Evolutionary conservation across 2,888 invertebrate species (phyloP), one percentile per base, ranked within the genome.

Genomic region (Drosophila subquinaria): DNA sequence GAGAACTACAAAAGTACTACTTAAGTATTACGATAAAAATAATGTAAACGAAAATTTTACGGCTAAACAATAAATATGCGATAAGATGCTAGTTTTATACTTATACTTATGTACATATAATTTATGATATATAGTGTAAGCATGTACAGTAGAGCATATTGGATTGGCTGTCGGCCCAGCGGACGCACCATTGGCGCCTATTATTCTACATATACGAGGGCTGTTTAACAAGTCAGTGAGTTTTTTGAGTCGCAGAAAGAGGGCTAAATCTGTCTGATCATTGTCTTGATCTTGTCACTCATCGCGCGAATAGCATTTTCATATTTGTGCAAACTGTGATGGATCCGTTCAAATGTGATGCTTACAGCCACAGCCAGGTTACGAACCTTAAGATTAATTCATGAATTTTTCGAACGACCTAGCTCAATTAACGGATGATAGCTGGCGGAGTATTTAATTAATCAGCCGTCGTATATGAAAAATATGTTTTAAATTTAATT

Each of bases 1-100:
- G 43, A 43, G 20, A 57, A 51, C 67, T 71, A 76, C 47, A 67
- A 35, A 53, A 36, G 4, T 23, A 33, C 20, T 61, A 75, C 48
- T 57, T 45, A 75, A 62, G 9, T 27, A 11, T 33, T 50, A 40
- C 33, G 35, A 60, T 52, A 51, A 17, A 33, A 53, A 40, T 17
- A 66, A 56, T 45, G 52, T 65, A 40, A 61, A 51, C 17, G 9
- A 43, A 30, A 36, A 62, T 53, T 62, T 3, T 20, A 43, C 13
- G 15, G n/a, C 17, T 47, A 47, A 38, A 40, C 48, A 10, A 75
- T 33, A 67, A 53, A 60, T 55, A 47, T 63, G 61, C 55, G 55
- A 33, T 60, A 69, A 52, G 57, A 45, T 73, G 76, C 69, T 30
- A 20, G 35, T 50, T 17, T 33, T 50, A 50, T 50, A 38, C 23